Evolutionary conservation across 1,140 invertebrate genomes (phyloP).

Genomic region (Mactra quadrangularis): DNA sequence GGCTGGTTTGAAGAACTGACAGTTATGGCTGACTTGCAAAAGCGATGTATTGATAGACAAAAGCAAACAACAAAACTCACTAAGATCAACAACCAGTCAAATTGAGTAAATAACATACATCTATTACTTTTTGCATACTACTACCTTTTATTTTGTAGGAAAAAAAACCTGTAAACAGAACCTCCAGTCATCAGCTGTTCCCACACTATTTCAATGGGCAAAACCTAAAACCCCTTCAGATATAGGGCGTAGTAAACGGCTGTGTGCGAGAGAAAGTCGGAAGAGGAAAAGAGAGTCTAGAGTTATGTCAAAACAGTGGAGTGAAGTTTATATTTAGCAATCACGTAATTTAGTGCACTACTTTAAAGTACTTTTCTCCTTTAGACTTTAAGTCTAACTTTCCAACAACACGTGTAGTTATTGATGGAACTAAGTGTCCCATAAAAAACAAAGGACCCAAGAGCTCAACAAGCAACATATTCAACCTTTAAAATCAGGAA

Average conservation of each 20-base stretch:
- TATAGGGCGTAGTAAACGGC: constrained; percentile 2
- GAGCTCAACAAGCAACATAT: constrained; percentile 75
- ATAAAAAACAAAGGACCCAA: constrained; percentile 66
- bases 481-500: no score
- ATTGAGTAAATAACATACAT: constrained; percentile 37
- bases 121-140: constrained; percentile 34
- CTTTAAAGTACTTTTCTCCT: constrained; percentile 70
- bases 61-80: no score
- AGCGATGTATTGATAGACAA: no score
- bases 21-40: no score
- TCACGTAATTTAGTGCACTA: constrained; percentile 24
- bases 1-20: no score
- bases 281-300: constrained; percentile 24
- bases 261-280: no score
- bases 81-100: no score
- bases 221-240: neutral
- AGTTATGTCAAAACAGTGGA: constrained; percentile 58
- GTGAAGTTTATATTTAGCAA: constrained; percentile 58
- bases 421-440: constrained; percentile 76
- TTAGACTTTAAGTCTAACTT: constrained; percentile 69
- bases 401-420: constrained; percentile 73
- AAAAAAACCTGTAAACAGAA: constrained; percentile 35
- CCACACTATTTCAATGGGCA: constrained; percentile 26
- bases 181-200: constrained; percentile 38
- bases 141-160: constrained; percentile 53